Base-by-base conservation (phyloP, 1,140 invertebrate genomes). In the Hyles euphorbiae region DNA sequence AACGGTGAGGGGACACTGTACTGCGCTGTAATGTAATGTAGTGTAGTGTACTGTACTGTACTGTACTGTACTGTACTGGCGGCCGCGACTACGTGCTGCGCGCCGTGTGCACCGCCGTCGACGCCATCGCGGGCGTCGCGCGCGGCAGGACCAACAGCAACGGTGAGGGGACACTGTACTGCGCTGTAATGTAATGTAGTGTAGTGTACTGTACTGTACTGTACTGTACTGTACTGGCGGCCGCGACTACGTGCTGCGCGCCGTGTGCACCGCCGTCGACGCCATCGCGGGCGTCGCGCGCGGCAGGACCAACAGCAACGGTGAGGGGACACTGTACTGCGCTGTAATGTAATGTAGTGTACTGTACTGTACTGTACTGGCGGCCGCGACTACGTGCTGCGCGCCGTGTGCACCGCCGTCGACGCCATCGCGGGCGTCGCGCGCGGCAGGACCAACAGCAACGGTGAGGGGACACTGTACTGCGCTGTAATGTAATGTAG, bases 371-470 rank as follows among this genome's bases (percentile, higher is more conserved):
- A n/a, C n/a, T n/a, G n/a, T n/a, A n/a, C n/a, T n/a, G n/a, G n/a
- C n/a, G n/a, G n/a, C 90, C 92, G 98, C 47, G 97, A 99, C 90
- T 99, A 96, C 84, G 97, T 98, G 10, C 91, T 98, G 68, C 96
- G 97, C 70, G 97, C 98, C 90, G 95, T 98, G 6, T 98, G 97
- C 79, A 95, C 97, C 81, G 98, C 98, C 44, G 97, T 99, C 0
- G 96, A 97, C 71, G 97, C 97, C 3, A 99, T 99, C 66, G 96
- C 96, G 68, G 96, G 96, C 79, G 97, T 98, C 6, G 96, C 97
- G 0, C 96, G 98, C 88, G 97, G 96, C 2, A 93, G 96, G 66
- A 92, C 93, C n/a, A 40, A 77, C 3, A 53, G 48, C n/a, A 33
- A 34, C 2, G 71, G 72, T 36, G 7, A 3, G 3, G 36, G 3